phyloP scores from a whole-genome alignment of 2,888 invertebrate genomes.

The Eupithecia tripunctaria region DNA sequence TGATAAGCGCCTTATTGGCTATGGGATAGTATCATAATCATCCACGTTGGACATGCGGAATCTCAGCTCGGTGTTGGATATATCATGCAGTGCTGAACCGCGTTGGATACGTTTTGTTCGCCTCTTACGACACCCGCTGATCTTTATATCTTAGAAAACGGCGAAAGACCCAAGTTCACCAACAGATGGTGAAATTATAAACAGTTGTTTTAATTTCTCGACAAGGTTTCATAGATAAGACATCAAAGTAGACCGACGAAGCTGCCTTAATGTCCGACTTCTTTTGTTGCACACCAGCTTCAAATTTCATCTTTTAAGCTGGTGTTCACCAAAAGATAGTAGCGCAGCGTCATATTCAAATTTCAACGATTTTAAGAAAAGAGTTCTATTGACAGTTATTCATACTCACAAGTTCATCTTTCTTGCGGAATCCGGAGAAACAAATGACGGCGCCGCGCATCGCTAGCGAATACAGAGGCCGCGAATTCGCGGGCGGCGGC shows the following conservation, averaged over 20 bases:
- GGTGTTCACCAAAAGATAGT: neutral
- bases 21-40: neutral
- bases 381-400: neutral
- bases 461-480: constrained; percentile 94
- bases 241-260: too few species aligned
- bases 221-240: too few species aligned
- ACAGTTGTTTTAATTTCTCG: too few species aligned
- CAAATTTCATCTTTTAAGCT: too few species aligned
- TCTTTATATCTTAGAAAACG: neutral
- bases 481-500: constrained; percentile 88
- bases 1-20: neutral
- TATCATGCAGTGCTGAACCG: neutral
- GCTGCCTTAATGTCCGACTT: too few species aligned
- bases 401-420: constrained; percentile 92
- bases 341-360: neutral
- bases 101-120: neutral
- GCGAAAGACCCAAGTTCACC: too few species aligned
- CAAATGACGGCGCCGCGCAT: constrained; percentile 96
- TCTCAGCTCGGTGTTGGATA: neutral
- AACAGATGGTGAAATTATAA: too few species aligned
- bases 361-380: neutral
- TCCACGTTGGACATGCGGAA: neutral
- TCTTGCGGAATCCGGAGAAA: constrained; percentile 96
- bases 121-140: too few species aligned
- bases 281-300: too few species aligned